phyloP scores from a whole-genome alignment of 2,888 invertebrate species.

The Eudemis profundana region DNA sequence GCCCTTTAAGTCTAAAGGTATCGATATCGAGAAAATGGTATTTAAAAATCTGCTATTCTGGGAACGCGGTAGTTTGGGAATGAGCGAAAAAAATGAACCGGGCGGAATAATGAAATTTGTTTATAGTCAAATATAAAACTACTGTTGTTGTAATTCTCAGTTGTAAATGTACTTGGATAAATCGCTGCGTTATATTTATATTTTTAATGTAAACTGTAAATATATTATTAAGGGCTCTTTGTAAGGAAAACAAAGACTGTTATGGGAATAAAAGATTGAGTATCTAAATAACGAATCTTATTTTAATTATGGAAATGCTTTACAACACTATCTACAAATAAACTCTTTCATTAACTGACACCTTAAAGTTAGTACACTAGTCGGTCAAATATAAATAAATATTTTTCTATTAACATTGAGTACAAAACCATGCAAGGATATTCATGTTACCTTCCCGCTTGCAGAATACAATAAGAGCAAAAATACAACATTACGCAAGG shows the following conservation, averaged over 20 bases:
- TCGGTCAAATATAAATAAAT: too few species aligned
- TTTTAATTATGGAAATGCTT: conserved; percentile 23
- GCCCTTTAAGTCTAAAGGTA: too few species aligned
- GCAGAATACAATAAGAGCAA: too few species aligned
- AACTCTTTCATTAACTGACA: not conserved
- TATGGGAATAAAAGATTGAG: conserved; percentile 65
- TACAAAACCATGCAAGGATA: too few species aligned
- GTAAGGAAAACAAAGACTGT: conserved; percentile 81
- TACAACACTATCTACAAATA: not conserved
- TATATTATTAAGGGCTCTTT: conserved; percentile 60
- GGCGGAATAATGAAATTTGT: not conserved
- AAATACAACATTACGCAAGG: too few species aligned
- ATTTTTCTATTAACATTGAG: too few species aligned
- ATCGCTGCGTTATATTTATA: conserved; percentile 26
- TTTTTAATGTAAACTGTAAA: conserved; percentile 50
- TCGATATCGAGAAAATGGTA: too few species aligned
- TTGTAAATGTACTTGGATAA: conserved; percentile 19
- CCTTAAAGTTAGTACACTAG: too few species aligned
- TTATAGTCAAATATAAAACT: conserved; percentile 21
- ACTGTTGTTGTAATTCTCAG: conserved; percentile 14
- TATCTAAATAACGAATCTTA: conserved; percentile 27
- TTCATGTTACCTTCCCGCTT: too few species aligned
- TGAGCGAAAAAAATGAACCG: not conserved
- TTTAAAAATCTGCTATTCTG: too few species aligned
- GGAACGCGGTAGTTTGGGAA: too few species aligned